A percentile compares a stretch with the other conserved stretches of the same genome.
These are phyloP conservation scores for Archocentrus centrarchus DNA, from an alignment of 2,113 vertebrate genomes.

Conservation along the genomic window DNA sequence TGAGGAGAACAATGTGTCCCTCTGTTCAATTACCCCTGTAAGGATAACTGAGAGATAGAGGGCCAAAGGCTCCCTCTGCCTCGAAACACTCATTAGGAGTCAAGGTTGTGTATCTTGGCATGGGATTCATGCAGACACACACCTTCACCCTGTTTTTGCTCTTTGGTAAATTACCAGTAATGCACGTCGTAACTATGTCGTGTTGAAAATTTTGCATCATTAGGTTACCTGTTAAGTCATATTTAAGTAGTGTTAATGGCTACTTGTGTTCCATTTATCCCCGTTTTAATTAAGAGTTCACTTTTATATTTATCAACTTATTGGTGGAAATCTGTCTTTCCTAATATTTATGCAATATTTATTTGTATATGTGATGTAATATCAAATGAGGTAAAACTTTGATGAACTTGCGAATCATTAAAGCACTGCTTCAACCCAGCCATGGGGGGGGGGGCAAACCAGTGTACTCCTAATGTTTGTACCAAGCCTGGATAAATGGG, in stretches of 20 bases:
- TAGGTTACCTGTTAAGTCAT: neutral
- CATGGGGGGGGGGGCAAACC: neutral
- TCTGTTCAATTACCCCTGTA: conserved; percentile 83
- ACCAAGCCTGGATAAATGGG: too few species aligned
- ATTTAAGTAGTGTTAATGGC: neutral
- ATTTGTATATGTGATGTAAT: conserved; percentile 27
- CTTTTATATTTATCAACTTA: neutral
- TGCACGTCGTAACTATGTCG: neutral
- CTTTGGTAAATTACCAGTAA: neutral
- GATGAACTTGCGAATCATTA: conserved; percentile 72
- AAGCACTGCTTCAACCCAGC: conserved; percentile 42
- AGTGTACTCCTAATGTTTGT: too few species aligned
- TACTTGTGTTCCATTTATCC: too few species aligned
- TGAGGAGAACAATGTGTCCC: conserved; percentile 83
- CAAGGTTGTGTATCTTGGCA: conserved; percentile 15
- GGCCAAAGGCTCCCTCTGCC: conserved; percentile 50
- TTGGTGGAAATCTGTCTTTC: neutral
- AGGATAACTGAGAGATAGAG: conserved; percentile 82
- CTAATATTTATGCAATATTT: neutral
- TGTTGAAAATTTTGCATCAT: neutral
- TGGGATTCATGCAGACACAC: neutral
- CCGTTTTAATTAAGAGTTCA: neutral
- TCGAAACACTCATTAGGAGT: conserved; percentile 49
- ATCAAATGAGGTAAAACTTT: conserved; percentile 51
- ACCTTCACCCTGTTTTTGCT: neutral